phyloP scores from a whole-genome alignment of 2,888 invertebrate species.

The Plagodis pulveraria region DNA sequence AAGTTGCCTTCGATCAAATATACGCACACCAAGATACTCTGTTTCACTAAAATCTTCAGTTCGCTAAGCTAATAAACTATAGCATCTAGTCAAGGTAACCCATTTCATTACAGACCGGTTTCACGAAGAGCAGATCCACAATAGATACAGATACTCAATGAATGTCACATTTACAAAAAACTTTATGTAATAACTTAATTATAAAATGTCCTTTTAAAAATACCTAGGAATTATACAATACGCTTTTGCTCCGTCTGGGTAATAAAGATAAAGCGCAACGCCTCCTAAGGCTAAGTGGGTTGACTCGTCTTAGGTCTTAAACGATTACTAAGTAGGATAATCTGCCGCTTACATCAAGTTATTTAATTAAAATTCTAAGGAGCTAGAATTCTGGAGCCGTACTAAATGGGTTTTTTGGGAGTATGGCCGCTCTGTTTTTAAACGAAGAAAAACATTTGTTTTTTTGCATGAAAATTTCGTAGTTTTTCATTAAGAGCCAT shows the following conservation, averaged over 20 bases:
- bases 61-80: too few species aligned
- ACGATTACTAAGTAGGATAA: conserved; percentile 6
- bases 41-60: too few species aligned
- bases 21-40: too few species aligned
- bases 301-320: conserved; percentile 5
- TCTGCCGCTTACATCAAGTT: conserved; percentile 4
- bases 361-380: conserved; percentile 8
- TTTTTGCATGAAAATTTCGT: background rate
- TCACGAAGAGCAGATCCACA: too few species aligned
- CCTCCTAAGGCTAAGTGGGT: background rate
- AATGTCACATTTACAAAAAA: too few species aligned
- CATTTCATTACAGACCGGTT: too few species aligned
- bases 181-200: too few species aligned
- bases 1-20: too few species aligned
- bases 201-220: background rate
- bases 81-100: too few species aligned
- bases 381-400: background rate
- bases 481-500: background rate
- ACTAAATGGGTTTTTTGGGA: background rate
- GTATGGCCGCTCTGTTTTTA: background rate
- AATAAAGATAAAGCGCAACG: conserved; percentile 3
- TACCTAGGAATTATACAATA: background rate
- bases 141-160: too few species aligned
- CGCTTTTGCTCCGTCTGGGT: background rate
- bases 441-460: background rate